Conservation (phyloP, 2,797 vertebrate genomes). For the Cryptoprocta ferox region DNA sequence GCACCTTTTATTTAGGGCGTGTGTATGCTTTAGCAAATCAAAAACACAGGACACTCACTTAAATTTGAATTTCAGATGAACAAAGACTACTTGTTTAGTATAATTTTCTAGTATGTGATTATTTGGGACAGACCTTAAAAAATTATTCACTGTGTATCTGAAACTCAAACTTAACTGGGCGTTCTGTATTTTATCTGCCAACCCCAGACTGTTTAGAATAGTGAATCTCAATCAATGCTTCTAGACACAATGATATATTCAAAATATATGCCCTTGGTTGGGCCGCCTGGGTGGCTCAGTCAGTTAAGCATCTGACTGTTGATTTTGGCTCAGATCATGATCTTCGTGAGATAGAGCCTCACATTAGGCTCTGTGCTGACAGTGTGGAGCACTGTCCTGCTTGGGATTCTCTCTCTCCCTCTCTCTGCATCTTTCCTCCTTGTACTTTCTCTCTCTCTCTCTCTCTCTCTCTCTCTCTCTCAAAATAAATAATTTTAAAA, state of each 20-base stretch:
- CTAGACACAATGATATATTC: neutral
- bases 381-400: too few species aligned
- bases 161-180: neutral
- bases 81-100: neutral
- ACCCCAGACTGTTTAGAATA: neutral
- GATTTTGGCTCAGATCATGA: too few species aligned
- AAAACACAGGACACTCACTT: neutral
- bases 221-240: neutral
- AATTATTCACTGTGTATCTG: neutral
- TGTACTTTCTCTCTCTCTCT: too few species aligned
- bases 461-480: too few species aligned
- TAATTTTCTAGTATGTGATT: neutral
- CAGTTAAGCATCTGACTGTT: too few species aligned
- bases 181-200: neutral
- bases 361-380: too few species aligned
- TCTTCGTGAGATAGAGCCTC: too few species aligned
- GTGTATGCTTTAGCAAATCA: neutral
- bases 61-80: slow-evolving; percentile 7
- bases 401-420: too few species aligned
- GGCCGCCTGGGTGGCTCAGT: too few species aligned
- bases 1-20: neutral
- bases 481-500: neutral
- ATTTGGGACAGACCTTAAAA: slow-evolving; percentile 28
- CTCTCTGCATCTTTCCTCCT: too few species aligned
- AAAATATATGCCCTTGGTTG: neutral